These are phyloP conservation scores for Nomada lathburiana DNA, from an alignment of 2,888 invertebrate genomes.

Conservation along the genomic window DNA sequence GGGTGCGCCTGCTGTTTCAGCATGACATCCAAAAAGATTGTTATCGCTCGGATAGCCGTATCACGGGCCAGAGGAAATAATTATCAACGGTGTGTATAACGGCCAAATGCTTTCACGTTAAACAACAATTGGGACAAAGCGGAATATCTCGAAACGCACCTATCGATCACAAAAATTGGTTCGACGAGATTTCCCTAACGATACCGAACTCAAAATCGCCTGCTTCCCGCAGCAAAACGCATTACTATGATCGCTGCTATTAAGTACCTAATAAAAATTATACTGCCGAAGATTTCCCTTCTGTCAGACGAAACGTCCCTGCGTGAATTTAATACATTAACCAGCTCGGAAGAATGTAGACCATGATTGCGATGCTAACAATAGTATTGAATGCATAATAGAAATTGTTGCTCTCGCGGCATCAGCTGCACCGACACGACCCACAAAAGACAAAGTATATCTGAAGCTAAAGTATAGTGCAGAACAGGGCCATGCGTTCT, in stretches of 20 bases:
- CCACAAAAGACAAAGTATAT: slow-evolving; percentile 71
- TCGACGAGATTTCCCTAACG: not conserved
- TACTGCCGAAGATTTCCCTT: no score
- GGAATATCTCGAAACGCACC: not conserved
- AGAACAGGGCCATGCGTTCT: slow-evolving; percentile 73
- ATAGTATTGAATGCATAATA: slow-evolving; percentile 31
- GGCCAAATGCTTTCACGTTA: not conserved
- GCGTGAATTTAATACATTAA: not conserved
- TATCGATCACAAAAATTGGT: not conserved
- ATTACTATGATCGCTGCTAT: no score
- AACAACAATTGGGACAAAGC: not conserved
- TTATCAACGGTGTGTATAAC: not conserved
- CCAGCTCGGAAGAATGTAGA: not conserved
- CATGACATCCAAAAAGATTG: slow-evolving; percentile 22
- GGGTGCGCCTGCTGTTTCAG: slow-evolving; percentile 24
- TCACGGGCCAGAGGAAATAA: slow-evolving; percentile 15
- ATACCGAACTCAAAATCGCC: no score
- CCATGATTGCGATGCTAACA: not conserved
- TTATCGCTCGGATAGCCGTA: slow-evolving; percentile 27
- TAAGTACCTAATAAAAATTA: no score
- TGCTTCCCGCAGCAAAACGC: no score
- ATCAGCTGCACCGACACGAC: slow-evolving; percentile 66
- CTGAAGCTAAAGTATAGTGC: slow-evolving; percentile 62
- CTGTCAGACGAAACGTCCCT: no score
- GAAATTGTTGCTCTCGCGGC: slow-evolving; percentile 62